These are phyloP conservation scores for Hedychridium roseum DNA, from an alignment of 2,888 invertebrate species.

Conservation along the genomic window DNA sequence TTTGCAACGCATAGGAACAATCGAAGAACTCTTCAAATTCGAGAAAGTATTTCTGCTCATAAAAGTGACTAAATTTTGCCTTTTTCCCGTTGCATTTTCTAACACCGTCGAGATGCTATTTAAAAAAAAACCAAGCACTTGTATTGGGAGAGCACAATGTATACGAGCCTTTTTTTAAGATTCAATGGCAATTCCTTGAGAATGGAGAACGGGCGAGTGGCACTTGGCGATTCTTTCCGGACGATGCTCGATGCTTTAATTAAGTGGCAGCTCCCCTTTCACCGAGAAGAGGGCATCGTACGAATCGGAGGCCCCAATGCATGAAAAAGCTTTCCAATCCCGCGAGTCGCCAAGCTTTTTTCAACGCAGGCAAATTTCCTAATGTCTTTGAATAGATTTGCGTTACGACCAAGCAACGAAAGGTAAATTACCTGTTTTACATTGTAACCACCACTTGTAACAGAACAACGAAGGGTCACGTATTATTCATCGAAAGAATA, in stretches of 20 bases:
- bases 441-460: no score
- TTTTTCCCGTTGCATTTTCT: not conserved
- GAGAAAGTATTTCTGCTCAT: not conserved
- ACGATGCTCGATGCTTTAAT: constrained; percentile 38
- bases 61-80: not conserved
- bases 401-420: no score
- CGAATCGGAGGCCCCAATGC: constrained; percentile 8
- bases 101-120: not conserved
- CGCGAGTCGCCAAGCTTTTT: not conserved
- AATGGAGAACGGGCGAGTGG: constrained; percentile 28
- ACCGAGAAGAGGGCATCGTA: constrained; percentile 6
- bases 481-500: no score
- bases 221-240: constrained; percentile 36
- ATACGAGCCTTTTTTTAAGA: constrained; percentile 25
- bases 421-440: no score
- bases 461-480: no score
- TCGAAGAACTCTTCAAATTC: constrained; percentile 1
- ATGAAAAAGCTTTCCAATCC: not conserved
- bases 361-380: no score
- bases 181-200: constrained; percentile 29
- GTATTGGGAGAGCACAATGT: not conserved
- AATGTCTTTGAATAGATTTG: no score
- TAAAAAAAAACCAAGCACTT: not conserved
- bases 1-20: constrained; percentile 18
- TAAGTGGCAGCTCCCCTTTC: constrained; percentile 37